These are phyloP conservation scores for Myiotriccus ornatus DNA, from an alignment of 2,797 vertebrate species.

Conservation along the genomic window DNA sequence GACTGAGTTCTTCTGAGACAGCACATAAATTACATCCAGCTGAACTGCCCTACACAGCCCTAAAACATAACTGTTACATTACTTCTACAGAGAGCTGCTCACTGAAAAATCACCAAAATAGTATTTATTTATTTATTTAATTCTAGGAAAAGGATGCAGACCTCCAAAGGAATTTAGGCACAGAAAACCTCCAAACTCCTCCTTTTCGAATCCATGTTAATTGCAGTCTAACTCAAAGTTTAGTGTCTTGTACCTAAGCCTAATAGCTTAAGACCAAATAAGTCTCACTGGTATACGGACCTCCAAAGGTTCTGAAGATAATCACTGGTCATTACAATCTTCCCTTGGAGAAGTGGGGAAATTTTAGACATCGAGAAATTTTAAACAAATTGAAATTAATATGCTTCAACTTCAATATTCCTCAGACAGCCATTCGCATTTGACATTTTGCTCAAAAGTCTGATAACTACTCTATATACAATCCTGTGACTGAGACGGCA, in stretches of 20 bases:
- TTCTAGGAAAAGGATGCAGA: background rate
- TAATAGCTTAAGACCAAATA: background rate
- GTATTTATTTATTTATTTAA: background rate
- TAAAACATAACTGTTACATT: background rate
- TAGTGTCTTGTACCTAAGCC: background rate
- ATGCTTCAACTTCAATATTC: background rate
- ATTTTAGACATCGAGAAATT: background rate
- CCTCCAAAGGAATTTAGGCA: background rate
- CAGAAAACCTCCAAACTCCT: background rate
- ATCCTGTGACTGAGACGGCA: background rate
- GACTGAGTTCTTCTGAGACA: background rate
- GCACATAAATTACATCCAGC: background rate
- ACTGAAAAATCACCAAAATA: background rate
- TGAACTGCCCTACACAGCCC: background rate
- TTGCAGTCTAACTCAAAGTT: background rate
- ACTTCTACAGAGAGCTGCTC: background rate
- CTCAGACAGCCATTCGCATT: background rate
- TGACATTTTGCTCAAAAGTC: background rate
- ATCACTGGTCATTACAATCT: background rate
- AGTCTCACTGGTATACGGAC: background rate
- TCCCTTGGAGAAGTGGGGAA: background rate
- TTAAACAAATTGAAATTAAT: slow-evolving; percentile 15
- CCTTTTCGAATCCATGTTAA: background rate
- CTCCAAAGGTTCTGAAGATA: background rate
- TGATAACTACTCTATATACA: background rate